Evolutionary conservation across 2,888 invertebrate species (phyloP), one percentile per base, ranked within the genome.

Genomic region (Timema cristinae): DNA sequence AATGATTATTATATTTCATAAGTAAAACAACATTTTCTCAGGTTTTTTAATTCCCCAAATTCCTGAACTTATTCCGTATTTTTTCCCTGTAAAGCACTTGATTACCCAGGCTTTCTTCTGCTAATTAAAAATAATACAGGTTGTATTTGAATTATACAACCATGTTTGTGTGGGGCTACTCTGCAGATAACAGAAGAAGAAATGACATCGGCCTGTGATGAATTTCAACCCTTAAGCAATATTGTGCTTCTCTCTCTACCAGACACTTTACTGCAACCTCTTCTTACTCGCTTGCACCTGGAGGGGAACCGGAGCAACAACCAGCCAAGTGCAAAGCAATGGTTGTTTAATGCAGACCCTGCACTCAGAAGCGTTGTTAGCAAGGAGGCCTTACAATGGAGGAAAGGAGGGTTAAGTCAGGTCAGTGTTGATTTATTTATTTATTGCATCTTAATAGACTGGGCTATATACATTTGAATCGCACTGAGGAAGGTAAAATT

Each of bases 341-440:
- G 92, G 92, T 80, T 92, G 59, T 83, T 88, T 78, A 84, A 85
- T 11, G 89, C 91, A 13, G 93, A 94, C 80, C 90, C 92, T 49
- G 91, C 92, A 7, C 82, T 94, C 70, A 87, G 90, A 78, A 89
- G 89, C 76, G 94, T 94, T 11, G 93, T 94, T 69, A 92, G 92
- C 70, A 94, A 94, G 81, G 94, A 94, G 83, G 93, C 94, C 1
- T 81, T 94, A 66, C 93, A 94, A 77, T 94, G 92, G 87, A 88
- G 90, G 77, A 87, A 89, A 79, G 88, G 88, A 47, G 84, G 85
- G 72, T 79, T 83, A 59, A 82, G 83, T 51, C 85, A 86, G 82
- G 86, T 85, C 76, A 16, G 67, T 56, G 50, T 50, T 15, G 8
- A n/a, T 56, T 63, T 47, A 48, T 32, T 32, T 32, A n/a, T n/a